phyloP scores from a whole-genome alignment of 1,140 invertebrate species.

The Zaprionus ghesquierei region DNA sequence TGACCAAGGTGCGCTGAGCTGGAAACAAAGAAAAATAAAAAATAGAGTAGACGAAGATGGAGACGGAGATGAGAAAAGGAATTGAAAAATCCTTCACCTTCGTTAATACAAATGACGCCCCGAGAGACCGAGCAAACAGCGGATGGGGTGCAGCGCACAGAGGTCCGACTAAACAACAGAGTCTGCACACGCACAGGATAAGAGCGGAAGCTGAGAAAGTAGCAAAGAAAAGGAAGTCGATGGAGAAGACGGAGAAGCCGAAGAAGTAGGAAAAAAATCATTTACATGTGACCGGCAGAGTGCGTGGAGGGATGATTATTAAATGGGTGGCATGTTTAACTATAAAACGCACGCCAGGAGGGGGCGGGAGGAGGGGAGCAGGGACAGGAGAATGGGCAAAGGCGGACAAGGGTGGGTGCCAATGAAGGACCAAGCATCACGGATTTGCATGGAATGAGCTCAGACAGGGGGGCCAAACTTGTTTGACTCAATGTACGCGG shows the following conservation, averaged over 20 bases:
- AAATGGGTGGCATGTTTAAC: constrained; percentile 82
- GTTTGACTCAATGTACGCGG: constrained; percentile 50
- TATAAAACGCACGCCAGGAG: constrained; percentile 66
- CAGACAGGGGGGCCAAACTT: constrained; percentile 54
- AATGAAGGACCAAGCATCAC: constrained; percentile 62
- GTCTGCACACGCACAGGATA: constrained; percentile 53
- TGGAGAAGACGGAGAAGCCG: constrained; percentile 7
- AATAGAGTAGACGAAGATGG: constrained; percentile 7
- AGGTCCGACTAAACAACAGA: constrained; percentile 27
- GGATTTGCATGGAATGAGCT: constrained; percentile 42
- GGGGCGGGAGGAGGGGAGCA: constrained; percentile 15
- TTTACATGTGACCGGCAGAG: constrained; percentile 72
- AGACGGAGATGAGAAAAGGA: constrained; percentile 38
- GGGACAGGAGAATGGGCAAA: neutral
- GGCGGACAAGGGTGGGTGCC: constrained; percentile 57
- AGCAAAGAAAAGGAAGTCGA: constrained; percentile 28
- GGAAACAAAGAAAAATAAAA: constrained; percentile 46
- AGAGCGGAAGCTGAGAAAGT: constrained; percentile 50
- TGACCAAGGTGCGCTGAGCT: constrained; percentile 17
- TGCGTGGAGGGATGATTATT: constrained; percentile 81
- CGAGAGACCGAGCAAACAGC: constrained; percentile 57
- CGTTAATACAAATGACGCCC: constrained; percentile 82
- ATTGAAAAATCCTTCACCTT: constrained; percentile 82
- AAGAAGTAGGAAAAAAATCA: constrained; percentile 56
- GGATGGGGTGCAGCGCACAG: neutral